Conservation (phyloP, 2,888 invertebrate genomes). For the Cosmorhoe ocellata region DNA sequence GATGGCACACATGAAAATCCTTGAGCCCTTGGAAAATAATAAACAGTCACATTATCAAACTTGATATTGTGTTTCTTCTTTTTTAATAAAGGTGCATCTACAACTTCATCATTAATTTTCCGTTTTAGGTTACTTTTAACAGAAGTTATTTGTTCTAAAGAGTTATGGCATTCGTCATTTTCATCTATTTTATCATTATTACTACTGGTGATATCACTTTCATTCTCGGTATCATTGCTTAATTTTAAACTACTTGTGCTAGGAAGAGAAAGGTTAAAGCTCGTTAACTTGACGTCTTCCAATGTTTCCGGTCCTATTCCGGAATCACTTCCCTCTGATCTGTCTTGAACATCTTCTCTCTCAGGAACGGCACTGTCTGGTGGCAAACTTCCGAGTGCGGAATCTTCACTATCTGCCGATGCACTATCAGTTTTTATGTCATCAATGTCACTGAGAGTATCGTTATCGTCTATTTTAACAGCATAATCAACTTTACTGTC, state of each 20-base stretch:
- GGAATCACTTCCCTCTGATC: conserved; percentile 92
- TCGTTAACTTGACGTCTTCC: conserved; percentile 78
- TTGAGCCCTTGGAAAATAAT: conserved; percentile 96
- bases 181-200: conserved; percentile 37
- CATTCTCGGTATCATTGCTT: conserved; percentile 34
- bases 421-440: conserved; percentile 78
- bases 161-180: conserved; percentile 36
- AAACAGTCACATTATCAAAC: conserved; percentile 96
- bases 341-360: conserved; percentile 83
- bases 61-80: conserved; percentile 91
- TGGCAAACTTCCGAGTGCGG: conserved; percentile 84
- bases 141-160: conserved; percentile 46
- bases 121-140: conserved; percentile 87
- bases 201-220: conserved; percentile 35
- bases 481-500: conserved; percentile 77
- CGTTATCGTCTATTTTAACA: conserved; percentile 76
- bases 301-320: conserved; percentile 90
- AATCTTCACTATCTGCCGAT: conserved; percentile 84
- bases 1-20: conserved; percentile 96
- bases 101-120: conserved; percentile 69
- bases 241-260: conserved; percentile 50
- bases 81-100: conserved; percentile 74
- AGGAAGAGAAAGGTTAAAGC: conserved; percentile 62
- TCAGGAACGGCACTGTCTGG: conserved; percentile 71
- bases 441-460: conserved; percentile 78